Conservation (phyloP, 2,888 invertebrate genomes). For the Autographa gamma region DNA sequence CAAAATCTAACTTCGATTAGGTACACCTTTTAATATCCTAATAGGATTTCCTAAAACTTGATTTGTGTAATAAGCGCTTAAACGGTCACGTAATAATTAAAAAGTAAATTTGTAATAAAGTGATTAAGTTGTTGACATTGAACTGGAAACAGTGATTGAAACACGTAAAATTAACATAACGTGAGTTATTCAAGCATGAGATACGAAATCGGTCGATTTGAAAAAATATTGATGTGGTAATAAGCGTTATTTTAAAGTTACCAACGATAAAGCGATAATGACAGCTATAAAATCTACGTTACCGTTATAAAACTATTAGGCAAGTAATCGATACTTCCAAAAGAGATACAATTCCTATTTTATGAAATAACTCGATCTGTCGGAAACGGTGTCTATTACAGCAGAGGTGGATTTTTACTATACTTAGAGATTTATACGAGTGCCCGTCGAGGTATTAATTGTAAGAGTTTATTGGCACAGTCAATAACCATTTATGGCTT, state of each 20-base stretch:
- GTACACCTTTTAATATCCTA: no score
- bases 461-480: slow-evolving; percentile 80
- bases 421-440: slow-evolving; percentile 59
- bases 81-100: neutral
- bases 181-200: neutral
- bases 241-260: neutral
- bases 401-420: slow-evolving; percentile 40
- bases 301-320: slow-evolving; percentile 22
- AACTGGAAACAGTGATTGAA: slow-evolving; percentile 1
- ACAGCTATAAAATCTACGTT: neutral
- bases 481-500: slow-evolving; percentile 84
- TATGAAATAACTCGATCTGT: slow-evolving; percentile 28
- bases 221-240: neutral
- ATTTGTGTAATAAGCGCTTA: neutral
- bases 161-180: neutral
- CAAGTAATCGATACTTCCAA: slow-evolving; percentile 19
- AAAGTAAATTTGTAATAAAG: neutral
- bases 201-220: neutral
- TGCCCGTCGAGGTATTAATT: slow-evolving; percentile 74
- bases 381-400: slow-evolving; percentile 50
- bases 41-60: no score
- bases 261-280: neutral
- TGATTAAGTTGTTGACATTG: neutral
- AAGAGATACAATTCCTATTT: slow-evolving; percentile 14
- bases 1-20: no score